Percentiles rank a stretch among this genome's conserved stretches.
Evolutionary conservation across 2,888 invertebrate genomes (phyloP).

Genomic region (Seira musarum): DNA sequence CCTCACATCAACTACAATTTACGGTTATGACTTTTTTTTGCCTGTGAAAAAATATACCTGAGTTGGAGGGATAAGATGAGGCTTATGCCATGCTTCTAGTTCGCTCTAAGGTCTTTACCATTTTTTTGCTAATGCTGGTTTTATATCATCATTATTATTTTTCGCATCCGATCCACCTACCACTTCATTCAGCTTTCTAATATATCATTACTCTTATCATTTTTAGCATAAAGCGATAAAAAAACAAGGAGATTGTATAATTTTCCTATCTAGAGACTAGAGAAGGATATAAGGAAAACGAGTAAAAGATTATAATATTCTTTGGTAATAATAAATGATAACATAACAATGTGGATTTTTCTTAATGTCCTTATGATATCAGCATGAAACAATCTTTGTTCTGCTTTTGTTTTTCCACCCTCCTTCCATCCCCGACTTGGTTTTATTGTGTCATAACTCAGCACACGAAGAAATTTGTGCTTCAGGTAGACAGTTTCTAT

Average conservation of each 20-base stretch:
- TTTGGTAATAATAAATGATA: neutral
- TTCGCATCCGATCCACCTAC: constrained; percentile 31
- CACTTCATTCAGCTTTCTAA: constrained; percentile 7
- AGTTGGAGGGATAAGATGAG: no score
- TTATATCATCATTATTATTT: neutral
- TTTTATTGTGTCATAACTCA: neutral
- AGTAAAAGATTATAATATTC: no score
- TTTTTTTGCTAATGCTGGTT: neutral
- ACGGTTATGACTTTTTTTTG: constrained; percentile 32
- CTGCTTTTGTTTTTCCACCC: neutral
- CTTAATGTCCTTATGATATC: neutral
- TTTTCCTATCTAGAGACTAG: neutral
- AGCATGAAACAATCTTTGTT: neutral
- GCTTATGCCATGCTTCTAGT: neutral
- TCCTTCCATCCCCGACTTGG: neutral
- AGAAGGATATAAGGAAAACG: neutral
- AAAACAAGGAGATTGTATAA: neutral
- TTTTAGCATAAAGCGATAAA: neutral
- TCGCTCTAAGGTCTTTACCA: neutral
- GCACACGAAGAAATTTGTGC: neutral
- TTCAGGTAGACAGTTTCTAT: constrained; percentile 27
- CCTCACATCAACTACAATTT: no score
- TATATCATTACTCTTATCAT: constrained; percentile 8
- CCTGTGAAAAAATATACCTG: no score
- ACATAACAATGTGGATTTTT: neutral